These are phyloP conservation scores for Dissostichus mawsoni DNA, from an alignment of 2,113 vertebrate genomes.

Conservation along the genomic window DNA sequence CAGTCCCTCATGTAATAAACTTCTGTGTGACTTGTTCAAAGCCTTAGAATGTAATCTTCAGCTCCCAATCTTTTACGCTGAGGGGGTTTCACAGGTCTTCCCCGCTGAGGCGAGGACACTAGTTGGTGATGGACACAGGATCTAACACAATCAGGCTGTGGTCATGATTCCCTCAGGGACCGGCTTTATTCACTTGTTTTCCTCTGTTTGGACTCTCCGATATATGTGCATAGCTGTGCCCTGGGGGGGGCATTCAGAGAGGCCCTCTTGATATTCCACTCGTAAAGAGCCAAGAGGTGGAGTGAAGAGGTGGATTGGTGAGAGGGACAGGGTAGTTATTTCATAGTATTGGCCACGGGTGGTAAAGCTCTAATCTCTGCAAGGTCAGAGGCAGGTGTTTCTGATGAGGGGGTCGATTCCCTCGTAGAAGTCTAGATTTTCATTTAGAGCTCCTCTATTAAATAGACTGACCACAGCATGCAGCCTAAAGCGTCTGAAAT, in stretches of 20 bases:
- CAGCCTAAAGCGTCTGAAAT: constrained; percentile 22
- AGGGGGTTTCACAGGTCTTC: constrained; percentile 51
- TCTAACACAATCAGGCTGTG: constrained; percentile 69
- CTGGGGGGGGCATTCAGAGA: constrained; percentile 42
- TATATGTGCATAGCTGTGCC: constrained; percentile 57
- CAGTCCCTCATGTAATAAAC: constrained; percentile 44
- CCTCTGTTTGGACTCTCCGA: constrained; percentile 62
- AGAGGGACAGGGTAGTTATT: constrained; percentile 51
- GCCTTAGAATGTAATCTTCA: constrained; percentile 52
- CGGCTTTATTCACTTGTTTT: constrained; percentile 75
- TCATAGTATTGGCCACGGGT: constrained; percentile 43
- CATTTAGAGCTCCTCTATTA: constrained; percentile 51
- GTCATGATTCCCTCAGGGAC: constrained; percentile 52
- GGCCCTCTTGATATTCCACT: constrained; percentile 67
- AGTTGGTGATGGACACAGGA: constrained; percentile 44
- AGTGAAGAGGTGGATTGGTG: constrained; percentile 23
- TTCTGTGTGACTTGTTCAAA: constrained; percentile 33
- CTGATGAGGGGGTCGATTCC: constrained; percentile 34
- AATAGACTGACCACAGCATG: constrained; percentile 39
- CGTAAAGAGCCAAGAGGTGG: constrained; percentile 50
- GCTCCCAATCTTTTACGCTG: constrained; percentile 40
- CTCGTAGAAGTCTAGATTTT: constrained; percentile 35
- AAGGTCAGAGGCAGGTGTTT: constrained; percentile 58
- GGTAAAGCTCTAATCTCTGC: constrained; percentile 56
- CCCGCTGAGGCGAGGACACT: constrained; percentile 32